Percentiles rank a stretch among this genome's conserved stretches.
Evolutionary conservation across 2,113 vertebrate species (phyloP).

Genomic region (Dasyprocta punctata): DNA sequence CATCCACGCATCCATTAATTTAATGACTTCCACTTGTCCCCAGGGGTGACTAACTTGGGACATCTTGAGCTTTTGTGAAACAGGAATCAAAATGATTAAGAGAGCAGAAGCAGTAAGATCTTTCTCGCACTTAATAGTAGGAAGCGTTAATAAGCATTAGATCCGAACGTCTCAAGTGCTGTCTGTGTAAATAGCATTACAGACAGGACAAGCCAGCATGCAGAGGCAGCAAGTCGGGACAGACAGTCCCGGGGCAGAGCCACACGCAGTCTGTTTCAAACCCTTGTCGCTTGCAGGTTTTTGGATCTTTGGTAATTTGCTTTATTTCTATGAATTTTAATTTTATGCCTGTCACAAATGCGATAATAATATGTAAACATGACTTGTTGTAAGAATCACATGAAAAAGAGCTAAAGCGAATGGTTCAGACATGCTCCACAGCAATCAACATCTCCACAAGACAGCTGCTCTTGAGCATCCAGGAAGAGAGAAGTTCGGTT

Average conservation of each 20-base stretch:
- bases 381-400: neutral
- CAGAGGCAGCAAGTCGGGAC: accelerated
- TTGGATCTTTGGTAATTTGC: neutral
- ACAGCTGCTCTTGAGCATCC: neutral
- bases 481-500: neutral
- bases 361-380: neutral
- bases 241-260: neutral
- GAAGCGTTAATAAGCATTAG: neutral
- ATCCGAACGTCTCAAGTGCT: neutral
- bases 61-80: neutral
- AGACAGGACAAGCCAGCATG: neutral
- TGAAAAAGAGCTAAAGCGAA: neutral
- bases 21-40: neutral
- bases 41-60: too few species aligned
- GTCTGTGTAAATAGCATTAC: neutral
- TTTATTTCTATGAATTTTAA: neutral
- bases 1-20: neutral
- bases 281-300: neutral
- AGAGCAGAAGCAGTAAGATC: neutral
- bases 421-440: neutral
- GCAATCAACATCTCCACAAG: too few species aligned
- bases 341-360: neutral
- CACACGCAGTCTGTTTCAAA: neutral
- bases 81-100: neutral
- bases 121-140: neutral